These are phyloP conservation scores for Eupeodes corollae DNA, from an alignment of 1,140 invertebrate species.

Conservation along the genomic window DNA sequence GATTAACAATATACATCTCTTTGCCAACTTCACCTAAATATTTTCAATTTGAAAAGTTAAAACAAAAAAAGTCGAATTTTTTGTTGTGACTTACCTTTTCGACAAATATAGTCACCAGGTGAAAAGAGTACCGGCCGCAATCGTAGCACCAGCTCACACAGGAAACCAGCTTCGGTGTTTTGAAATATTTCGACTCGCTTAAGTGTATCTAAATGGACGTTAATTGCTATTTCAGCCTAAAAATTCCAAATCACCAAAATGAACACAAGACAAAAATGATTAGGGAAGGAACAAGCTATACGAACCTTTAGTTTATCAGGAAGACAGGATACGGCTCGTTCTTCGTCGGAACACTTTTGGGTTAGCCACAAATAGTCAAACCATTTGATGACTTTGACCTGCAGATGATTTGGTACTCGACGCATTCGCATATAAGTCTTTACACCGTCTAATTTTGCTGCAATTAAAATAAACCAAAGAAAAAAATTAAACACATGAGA, in stretches of 20 bases:
- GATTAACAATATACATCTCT: constrained; percentile 98
- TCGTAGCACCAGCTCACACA: constrained; percentile 90
- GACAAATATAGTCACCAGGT: constrained; percentile 96
- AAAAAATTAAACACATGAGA: not conserved
- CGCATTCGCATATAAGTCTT: constrained; percentile 98
- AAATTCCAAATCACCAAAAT: constrained; percentile 5
- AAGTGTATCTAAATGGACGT: constrained; percentile 95
- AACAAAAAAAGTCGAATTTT: not conserved
- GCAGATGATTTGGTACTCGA: constrained; percentile 84
- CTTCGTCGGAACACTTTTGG: constrained; percentile 96
- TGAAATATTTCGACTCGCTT: constrained; percentile 98
- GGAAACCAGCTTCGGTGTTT: constrained; percentile 96
- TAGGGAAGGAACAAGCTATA: constrained; percentile 3
- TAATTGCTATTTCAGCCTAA: constrained; percentile 91
- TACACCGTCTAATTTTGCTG: constrained; percentile 94
- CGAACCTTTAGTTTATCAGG: constrained; percentile 84
- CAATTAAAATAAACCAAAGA: constrained; percentile 36
- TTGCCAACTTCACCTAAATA: constrained; percentile 90
- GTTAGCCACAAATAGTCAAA: constrained; percentile 98
- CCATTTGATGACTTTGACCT: constrained; percentile 98
- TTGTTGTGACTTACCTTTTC: constrained; percentile 68
- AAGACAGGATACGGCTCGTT: constrained; percentile 86
- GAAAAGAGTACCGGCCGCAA: constrained; percentile 92
- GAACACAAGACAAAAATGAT: constrained; percentile 5
- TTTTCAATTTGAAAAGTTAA: not conserved